Percentiles rank a stretch among this genome's conserved stretches.
phyloP scores from a whole-genome alignment of 1,140 invertebrate genomes.

The Diuraphis noxia region DNA sequence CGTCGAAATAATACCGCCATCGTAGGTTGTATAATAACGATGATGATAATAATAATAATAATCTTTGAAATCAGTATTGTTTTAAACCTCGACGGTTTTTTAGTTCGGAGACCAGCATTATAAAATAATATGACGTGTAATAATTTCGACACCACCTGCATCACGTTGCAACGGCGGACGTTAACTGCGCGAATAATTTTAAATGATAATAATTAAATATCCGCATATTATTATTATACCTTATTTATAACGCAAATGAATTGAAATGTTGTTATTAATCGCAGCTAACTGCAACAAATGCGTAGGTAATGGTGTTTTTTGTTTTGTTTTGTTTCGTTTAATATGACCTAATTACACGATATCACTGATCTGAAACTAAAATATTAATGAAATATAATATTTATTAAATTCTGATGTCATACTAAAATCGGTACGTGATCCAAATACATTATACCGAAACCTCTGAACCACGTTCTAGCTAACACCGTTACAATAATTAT shows the following conservation, averaged over 20 bases:
- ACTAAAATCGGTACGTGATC: not conserved
- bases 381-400: constrained; percentile 3
- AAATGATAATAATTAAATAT: not conserved
- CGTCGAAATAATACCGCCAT: not conserved
- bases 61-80: constrained; percentile 46
- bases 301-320: not conserved
- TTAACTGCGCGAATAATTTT: not conserved
- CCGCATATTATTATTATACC: not conserved
- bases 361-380: not conserved
- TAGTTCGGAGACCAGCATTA: not conserved
- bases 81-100: constrained; percentile 14
- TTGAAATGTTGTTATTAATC: not conserved
- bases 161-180: not conserved
- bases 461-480: not conserved
- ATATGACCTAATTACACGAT: not conserved
- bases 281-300: not conserved
- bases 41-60: not conserved
- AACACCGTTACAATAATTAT: not conserved
- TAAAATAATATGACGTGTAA: not conserved
- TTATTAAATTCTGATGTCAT: not conserved
- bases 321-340: not conserved
- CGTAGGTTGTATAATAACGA: constrained; percentile 35
- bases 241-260: not conserved
- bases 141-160: not conserved
- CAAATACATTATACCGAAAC: not conserved